Base-by-base conservation (phyloP, 2,888 invertebrate genomes). In the Acheta domesticus region DNA sequence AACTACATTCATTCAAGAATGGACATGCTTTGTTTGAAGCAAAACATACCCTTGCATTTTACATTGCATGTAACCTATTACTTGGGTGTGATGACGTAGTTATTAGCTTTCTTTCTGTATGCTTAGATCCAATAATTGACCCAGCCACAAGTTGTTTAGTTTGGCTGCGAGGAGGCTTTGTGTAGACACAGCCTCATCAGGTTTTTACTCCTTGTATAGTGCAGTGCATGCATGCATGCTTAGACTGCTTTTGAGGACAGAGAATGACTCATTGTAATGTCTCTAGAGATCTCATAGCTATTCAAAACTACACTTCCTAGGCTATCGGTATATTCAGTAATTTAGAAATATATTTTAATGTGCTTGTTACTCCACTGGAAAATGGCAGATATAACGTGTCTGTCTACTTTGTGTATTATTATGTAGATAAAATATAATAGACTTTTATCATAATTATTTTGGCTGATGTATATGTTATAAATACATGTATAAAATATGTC, bases 1-100 rank as follows among this genome's bases (percentile, higher is more conserved):
- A 81, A 78, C 77, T 80, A 80, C 80, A 82, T 81, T 81, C 78
- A 82, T 81, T 81, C 80, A 82, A 82, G 83, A 82, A 82, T 83
- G 83, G 83, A 81, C 81, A 79, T 83, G 83, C 82, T 83, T 83
- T 83, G 83, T 83, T 83, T 76, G 62, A 82, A 80, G 81, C 81
- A 81, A 82, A 78, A 82, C 81, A 77, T 79, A 82, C 82, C 82
- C 81, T 81, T 81, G 81, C 82, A 82, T 81, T 81, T 82, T 82
- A 81, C 81, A 81, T 83, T 82, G 82, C 82, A 83, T 82, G 82
- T 81, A 78, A 80, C 80, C 81, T 81, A 81, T 80, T 81, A 79
- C 76, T 78, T 81, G 81, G 79, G 81, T 81, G 80, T 82, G 79
- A 80, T 74, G 23, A 20, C 20, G 80, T 81, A 80, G 81, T 76